Evolutionary conservation across 2,797 vertebrate genomes (phyloP).

Genomic region (Acanthiza pusilla): DNA sequence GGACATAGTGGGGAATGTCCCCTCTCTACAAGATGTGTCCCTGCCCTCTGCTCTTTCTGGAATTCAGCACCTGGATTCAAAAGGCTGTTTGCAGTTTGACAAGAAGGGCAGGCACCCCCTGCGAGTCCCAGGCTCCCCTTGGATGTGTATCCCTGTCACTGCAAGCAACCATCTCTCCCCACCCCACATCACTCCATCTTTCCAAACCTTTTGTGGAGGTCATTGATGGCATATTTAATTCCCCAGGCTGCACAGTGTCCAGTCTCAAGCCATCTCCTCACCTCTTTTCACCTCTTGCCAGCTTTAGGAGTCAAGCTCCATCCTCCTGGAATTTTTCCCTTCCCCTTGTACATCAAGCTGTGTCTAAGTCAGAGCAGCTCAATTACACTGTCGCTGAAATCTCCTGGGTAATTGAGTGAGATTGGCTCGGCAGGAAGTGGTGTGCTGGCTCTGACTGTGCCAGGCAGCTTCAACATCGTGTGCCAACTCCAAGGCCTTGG

Average conservation of each 20-base stretch:
- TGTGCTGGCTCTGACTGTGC: neutral
- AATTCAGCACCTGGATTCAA: neutral
- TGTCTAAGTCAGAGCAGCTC: neutral
- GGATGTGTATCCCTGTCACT: accelerated
- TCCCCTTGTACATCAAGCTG: neutral
- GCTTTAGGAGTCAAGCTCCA: neutral
- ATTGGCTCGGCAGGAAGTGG: neutral
- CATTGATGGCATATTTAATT: neutral
- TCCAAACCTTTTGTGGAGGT: neutral
- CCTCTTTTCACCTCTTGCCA: neutral
- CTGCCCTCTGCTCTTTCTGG: neutral
- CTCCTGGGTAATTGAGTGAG: constrained; percentile 13
- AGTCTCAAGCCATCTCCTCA: neutral
- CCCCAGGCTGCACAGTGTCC: accelerated
- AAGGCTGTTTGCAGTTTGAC: neutral
- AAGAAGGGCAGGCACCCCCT: neutral
- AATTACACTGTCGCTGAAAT: constrained; percentile 3
- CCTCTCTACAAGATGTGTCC: no score
- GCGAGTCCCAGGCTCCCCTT: neutral
- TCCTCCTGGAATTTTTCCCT: neutral
- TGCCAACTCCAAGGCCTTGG: neutral
- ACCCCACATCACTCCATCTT: accelerated
- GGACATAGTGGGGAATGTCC: accelerated
- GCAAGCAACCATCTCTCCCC: neutral
- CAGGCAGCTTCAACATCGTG: neutral